phyloP scores from a whole-genome alignment of 2,797 vertebrate genomes.

The Gambusia yucatana region DNA sequence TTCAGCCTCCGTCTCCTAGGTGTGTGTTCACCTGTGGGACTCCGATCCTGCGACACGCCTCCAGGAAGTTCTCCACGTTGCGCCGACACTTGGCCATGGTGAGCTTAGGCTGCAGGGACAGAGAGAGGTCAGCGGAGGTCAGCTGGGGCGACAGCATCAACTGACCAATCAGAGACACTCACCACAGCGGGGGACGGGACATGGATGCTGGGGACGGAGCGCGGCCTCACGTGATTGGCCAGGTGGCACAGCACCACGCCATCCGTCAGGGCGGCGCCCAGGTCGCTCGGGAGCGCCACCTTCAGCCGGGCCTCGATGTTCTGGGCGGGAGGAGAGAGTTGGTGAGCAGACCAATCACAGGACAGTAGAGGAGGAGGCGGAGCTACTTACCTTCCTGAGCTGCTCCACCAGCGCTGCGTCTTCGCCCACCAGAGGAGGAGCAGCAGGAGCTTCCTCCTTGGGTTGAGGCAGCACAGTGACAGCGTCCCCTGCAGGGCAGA shows the following conservation, averaged over 20 bases:
- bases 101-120: slow-evolving; percentile 89
- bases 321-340: slow-evolving; percentile 57
- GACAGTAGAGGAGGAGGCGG: neutral
- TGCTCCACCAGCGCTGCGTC: slow-evolving; percentile 89
- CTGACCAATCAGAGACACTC: slow-evolving; percentile 65
- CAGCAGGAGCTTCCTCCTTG: slow-evolving; percentile 46
- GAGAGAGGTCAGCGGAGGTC: neutral
- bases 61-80: slow-evolving; percentile 97
- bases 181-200: slow-evolving; percentile 98
- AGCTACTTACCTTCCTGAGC: slow-evolving; percentile 87
- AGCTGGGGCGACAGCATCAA: neutral
- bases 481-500: slow-evolving; percentile 49
- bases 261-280: slow-evolving; percentile 93
- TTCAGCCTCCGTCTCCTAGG: slow-evolving; percentile 2
- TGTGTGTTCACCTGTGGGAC: slow-evolving; percentile 90
- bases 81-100: slow-evolving; percentile 98
- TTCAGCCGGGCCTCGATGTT: slow-evolving; percentile 95
- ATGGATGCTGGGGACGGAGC: slow-evolving; percentile 96
- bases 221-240: slow-evolving; percentile 96
- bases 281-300: slow-evolving; percentile 90
- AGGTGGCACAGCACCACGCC: slow-evolving; percentile 97
- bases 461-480: slow-evolving; percentile 21
- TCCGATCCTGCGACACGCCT: slow-evolving; percentile 95
- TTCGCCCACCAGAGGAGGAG: slow-evolving; percentile 80
- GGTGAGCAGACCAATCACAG: neutral